phyloP scores from a whole-genome alignment of 2,888 invertebrate genomes.

The Eumacrocentrus americanus region DNA sequence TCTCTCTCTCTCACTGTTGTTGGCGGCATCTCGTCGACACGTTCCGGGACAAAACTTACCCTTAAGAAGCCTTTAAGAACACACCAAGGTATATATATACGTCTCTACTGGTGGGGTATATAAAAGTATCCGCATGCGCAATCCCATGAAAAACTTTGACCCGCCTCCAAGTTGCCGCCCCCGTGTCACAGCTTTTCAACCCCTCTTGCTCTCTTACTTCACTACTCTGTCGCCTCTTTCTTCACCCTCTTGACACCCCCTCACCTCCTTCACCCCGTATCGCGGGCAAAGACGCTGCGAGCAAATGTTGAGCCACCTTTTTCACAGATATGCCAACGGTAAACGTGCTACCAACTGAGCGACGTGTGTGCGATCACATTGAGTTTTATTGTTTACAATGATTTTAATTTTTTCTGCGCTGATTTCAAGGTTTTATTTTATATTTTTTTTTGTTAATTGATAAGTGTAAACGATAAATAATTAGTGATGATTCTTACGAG shows the following conservation, averaged over 20 bases:
- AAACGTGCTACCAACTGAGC: constrained; percentile 17
- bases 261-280: constrained; percentile 32
- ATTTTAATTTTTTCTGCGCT: neutral
- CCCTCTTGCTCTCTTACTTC: constrained; percentile 27
- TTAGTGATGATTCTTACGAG: neutral
- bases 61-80: constrained; percentile 61
- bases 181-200: constrained; percentile 39
- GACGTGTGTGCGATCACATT: neutral
- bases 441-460: neutral
- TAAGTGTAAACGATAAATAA: neutral
- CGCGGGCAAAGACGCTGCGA: constrained; percentile 48
- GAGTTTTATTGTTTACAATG: no score
- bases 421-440: neutral
- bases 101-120: constrained; percentile 38
- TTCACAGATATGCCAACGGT: constrained; percentile 14
- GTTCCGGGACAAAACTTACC: constrained; percentile 55
- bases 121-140: constrained; percentile 61
- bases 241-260: constrained; percentile 25
- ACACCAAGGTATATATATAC: constrained; percentile 43
- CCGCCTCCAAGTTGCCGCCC: constrained; percentile 57
- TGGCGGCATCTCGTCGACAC: constrained; percentile 24
- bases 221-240: constrained; percentile 23
- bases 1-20: neutral
- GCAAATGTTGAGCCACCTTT: constrained; percentile 24
- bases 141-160: constrained; percentile 53